These are phyloP conservation scores for Chorisops tibialis DNA, from an alignment of 2,888 invertebrate genomes.

Conservation along the genomic window DNA sequence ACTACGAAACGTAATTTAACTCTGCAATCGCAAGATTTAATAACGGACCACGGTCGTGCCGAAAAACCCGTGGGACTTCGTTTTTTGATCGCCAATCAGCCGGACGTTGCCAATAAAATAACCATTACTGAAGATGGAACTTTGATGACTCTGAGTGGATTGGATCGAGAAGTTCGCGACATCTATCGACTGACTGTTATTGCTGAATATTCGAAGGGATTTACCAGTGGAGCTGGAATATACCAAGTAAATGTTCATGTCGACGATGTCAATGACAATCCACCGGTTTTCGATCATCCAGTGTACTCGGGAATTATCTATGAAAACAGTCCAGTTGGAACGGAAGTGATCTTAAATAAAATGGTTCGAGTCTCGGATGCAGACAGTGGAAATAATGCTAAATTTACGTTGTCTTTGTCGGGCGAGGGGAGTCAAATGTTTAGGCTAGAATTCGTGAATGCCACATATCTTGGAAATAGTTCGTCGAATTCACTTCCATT, in stretches of 20 bases:
- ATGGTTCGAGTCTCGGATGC: conserved; percentile 69
- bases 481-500: conserved; percentile 34
- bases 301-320: conserved; percentile 72
- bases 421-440: conserved; percentile 77
- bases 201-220: conserved; percentile 70
- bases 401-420: conserved; percentile 65
- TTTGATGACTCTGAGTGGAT: conserved; percentile 69
- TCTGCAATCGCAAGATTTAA: no score
- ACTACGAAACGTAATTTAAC: conserved; percentile 18
- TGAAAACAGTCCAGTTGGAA: conserved; percentile 71
- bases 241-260: conserved; percentile 78
- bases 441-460: conserved; percentile 57
- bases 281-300: conserved; percentile 71
- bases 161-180: conserved; percentile 73
- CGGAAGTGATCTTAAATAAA: conserved; percentile 66
- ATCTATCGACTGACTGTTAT: conserved; percentile 75
- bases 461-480: conserved; percentile 48
- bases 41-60: neutral
- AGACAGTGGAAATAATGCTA: conserved; percentile 66
- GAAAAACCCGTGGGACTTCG: conserved; percentile 55
- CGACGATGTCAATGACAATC: conserved; percentile 83
- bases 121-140: conserved; percentile 75
- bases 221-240: conserved; percentile 67
- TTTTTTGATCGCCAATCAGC: conserved; percentile 78
- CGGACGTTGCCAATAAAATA: conserved; percentile 75